Percentiles rank a stretch among this genome's conserved stretches.
phyloP scores from a whole-genome alignment of 2,113 vertebrate species.

The Tupaia tana region DNA sequence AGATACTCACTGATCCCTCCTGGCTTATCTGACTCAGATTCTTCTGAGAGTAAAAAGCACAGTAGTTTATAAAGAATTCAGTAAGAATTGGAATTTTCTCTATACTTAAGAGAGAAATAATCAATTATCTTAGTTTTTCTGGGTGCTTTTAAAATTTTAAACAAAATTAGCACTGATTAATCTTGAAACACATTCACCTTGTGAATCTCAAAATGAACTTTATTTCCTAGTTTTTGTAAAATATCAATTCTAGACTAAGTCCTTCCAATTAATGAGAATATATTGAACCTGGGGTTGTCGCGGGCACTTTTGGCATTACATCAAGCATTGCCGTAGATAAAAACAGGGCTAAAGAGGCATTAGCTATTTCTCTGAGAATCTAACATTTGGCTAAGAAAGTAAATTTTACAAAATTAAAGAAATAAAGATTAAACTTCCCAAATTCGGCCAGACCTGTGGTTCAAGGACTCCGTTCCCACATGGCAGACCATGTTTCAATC shows the following conservation, averaged over 20 bases:
- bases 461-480: too few relatives aligned
- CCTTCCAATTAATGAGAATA: slow-evolving; percentile 2
- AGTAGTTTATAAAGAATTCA: background rate
- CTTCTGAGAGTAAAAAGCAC: background rate
- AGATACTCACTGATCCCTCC: background rate
- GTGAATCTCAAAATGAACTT: slow-evolving; percentile 47
- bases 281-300: background rate
- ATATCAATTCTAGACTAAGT: slow-evolving; percentile 7
- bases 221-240: slow-evolving; percentile 28
- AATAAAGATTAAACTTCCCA: background rate
- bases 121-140: slow-evolving; percentile 38
- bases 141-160: slow-evolving; percentile 13
- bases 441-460: slow-evolving; percentile 7
- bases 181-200: slow-evolving; percentile 36
- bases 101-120: background rate
- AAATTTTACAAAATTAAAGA: slow-evolving; percentile 26
- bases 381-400: background rate
- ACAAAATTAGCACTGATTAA: slow-evolving; percentile 53
- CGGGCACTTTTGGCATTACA: background rate
- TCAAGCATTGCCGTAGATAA: background rate
- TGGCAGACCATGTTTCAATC: too few relatives aligned
- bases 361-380: background rate
- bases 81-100: background rate
- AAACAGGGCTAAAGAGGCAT: background rate
- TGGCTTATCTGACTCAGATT: background rate